Evolutionary conservation across 92 coral and sea anemone species (phyloP).

Genomic region (Epizoanthus illoricatus): DNA sequence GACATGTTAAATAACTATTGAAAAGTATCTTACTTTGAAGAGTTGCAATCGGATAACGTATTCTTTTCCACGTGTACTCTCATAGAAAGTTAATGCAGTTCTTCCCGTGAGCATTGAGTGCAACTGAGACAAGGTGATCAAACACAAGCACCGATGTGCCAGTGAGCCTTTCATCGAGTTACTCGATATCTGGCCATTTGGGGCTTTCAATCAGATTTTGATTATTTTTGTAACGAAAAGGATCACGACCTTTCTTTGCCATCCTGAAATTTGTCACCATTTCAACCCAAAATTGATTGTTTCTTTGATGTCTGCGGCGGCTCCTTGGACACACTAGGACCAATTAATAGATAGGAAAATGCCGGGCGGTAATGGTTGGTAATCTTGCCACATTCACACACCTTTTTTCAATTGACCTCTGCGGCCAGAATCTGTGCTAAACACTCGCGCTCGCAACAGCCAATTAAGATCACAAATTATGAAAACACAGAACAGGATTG

Average conservation of each 20-base stretch:
- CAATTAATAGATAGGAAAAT: background rate
- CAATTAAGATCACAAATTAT: background rate
- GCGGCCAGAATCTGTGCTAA: conserved; percentile 17
- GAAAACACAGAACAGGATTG: background rate
- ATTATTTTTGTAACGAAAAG: conserved; percentile 41
- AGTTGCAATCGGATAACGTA: too few species aligned
- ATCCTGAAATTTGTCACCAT: conserved; percentile 1
- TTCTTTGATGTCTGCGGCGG: conserved; percentile 24
- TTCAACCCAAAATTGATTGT: conserved; percentile 3
- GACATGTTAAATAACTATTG: too few species aligned
- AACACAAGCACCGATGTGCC: background rate
- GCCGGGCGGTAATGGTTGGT: background rate
- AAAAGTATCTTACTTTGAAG: too few species aligned
- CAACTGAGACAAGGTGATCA: conserved; percentile 14
- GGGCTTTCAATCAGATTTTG: conserved; percentile 14
- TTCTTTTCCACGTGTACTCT: too few species aligned
- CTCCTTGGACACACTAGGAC: background rate
- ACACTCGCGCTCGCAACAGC: conserved; percentile 7
- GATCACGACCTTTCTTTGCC: conserved; percentile 36
- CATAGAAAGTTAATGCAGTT: too few species aligned
- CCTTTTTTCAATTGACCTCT: conserved; percentile 32
- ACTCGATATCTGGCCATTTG: conserved; percentile 1
- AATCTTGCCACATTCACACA: conserved; percentile 5
- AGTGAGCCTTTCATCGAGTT: conserved; percentile 24
- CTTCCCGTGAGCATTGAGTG: background rate